These are phyloP conservation scores for Dunckerocampus dactyliophorus DNA, from an alignment of 2,113 vertebrate genomes.

Conservation along the genomic window DNA sequence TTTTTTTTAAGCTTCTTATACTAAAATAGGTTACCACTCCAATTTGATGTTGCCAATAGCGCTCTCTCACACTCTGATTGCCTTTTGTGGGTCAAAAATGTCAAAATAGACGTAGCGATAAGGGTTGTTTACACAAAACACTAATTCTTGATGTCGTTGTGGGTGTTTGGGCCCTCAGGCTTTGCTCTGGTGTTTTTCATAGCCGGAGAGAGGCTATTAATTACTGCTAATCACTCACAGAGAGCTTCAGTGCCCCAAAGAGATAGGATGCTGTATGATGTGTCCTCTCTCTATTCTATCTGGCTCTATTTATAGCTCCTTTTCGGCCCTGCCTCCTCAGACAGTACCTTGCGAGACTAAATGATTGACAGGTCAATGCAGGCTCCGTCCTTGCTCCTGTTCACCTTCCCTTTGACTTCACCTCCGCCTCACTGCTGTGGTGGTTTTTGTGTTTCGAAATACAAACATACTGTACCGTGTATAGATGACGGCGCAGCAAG, in stretches of 20 bases:
- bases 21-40: conserved; percentile 25
- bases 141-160: not conserved
- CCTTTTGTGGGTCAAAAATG: not conserved
- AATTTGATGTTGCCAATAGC: conserved; percentile 57
- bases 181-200: conserved; percentile 40
- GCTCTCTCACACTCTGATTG: conserved; percentile 8
- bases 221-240: conserved; percentile 24
- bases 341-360: conserved; percentile 34
- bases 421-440: conserved; percentile 25
- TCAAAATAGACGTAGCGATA: not conserved
- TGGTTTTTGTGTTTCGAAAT: not conserved
- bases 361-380: conserved; percentile 57
- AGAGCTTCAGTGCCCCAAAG: not conserved
- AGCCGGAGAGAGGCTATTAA: conserved; percentile 28
- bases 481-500: not conserved
- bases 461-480: not conserved
- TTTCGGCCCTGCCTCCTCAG: conserved; percentile 37
- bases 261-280: conserved; percentile 33
- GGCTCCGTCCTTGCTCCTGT: conserved; percentile 22
- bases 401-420: conserved; percentile 54
- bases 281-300: conserved; percentile 36
- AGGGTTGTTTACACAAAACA: too few species aligned
- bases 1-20: too few species aligned
- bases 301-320: conserved; percentile 62
- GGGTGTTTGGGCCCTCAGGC: conserved; percentile 20